Conservation (phyloP, 2,888 invertebrate species). For the Saturnia pavonia region DNA sequence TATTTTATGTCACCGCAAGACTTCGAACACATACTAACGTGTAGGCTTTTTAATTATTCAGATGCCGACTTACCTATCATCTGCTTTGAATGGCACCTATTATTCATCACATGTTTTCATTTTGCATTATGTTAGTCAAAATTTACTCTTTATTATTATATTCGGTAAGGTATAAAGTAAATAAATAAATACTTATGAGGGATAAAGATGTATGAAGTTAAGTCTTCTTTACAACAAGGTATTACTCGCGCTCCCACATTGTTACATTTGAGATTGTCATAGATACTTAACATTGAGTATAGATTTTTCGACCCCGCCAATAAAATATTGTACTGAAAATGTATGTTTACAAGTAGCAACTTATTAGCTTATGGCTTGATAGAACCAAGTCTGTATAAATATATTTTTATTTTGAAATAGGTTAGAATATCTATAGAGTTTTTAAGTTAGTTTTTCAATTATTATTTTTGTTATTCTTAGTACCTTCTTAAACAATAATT, state of each 20-base stretch:
- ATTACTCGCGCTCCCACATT: neutral
- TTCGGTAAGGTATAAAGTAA: neutral
- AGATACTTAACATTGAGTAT: neutral
- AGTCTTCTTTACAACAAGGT: too few relatives aligned
- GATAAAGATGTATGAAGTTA: neutral
- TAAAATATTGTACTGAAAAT: neutral
- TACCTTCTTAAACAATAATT: neutral
- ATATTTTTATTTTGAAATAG: too few relatives aligned
- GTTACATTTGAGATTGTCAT: neutral
- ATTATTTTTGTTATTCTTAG: too few relatives aligned
- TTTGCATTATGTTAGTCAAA: neutral
- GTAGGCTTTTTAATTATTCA: slow-evolving; percentile 6
- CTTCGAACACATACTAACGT: neutral
- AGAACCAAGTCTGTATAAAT: too few relatives aligned
- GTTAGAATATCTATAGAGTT: too few relatives aligned
- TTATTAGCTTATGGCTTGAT: too few relatives aligned
- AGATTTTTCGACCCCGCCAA: neutral
- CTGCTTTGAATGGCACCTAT: neutral
- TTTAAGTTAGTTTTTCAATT: too few relatives aligned
- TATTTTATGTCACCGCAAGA: neutral
- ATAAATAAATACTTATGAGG: neutral
- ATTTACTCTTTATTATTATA: neutral
- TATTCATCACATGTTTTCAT: neutral
- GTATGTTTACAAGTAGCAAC: neutral
- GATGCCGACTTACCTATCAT: neutral